These are phyloP conservation scores for Thera britannica DNA, from an alignment of 2,888 invertebrate genomes.

Conservation along the genomic window DNA sequence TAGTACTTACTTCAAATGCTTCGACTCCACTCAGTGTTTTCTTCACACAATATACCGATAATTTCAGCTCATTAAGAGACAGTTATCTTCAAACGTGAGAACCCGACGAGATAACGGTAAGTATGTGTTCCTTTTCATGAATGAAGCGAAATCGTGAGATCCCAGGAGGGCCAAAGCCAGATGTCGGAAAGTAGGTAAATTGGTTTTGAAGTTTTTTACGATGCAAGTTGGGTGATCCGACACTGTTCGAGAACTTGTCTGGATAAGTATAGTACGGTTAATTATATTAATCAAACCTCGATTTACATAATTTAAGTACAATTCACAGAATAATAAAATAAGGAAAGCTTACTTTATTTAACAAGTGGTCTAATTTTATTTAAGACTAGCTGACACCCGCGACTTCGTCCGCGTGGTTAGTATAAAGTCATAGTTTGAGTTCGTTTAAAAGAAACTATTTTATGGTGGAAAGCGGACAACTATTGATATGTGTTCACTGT, in stretches of 20 bases:
- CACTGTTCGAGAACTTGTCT: not conserved
- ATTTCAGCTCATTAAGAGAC: conserved; percentile 39
- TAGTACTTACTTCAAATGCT: too few species aligned
- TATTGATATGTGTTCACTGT: too few species aligned
- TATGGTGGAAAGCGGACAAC: too few species aligned
- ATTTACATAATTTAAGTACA: not conserved
- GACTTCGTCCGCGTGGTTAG: too few species aligned
- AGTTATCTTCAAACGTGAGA: conserved; percentile 56
- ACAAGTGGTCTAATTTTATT: too few species aligned
- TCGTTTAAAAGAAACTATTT: too few species aligned
- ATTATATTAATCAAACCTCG: too few species aligned
- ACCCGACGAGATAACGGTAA: conserved; percentile 62
- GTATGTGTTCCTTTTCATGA: conserved; percentile 54
- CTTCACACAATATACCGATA: conserved; percentile 23
- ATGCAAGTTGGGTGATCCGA: conserved; percentile 11
- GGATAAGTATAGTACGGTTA: too few species aligned
- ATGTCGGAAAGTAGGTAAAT: conserved; percentile 45
- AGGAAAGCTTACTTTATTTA: too few species aligned
- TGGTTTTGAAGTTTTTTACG: conserved; percentile 21
- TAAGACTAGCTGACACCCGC: too few species aligned
- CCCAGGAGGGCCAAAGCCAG: conserved; percentile 55
- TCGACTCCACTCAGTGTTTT: not conserved
- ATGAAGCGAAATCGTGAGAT: conserved; percentile 54
- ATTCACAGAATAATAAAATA: too few species aligned
- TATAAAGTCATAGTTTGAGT: too few species aligned